Evolutionary conservation across 2,797 vertebrate genomes (phyloP).

Genomic region (Dendrocincla fuliginosa): DNA sequence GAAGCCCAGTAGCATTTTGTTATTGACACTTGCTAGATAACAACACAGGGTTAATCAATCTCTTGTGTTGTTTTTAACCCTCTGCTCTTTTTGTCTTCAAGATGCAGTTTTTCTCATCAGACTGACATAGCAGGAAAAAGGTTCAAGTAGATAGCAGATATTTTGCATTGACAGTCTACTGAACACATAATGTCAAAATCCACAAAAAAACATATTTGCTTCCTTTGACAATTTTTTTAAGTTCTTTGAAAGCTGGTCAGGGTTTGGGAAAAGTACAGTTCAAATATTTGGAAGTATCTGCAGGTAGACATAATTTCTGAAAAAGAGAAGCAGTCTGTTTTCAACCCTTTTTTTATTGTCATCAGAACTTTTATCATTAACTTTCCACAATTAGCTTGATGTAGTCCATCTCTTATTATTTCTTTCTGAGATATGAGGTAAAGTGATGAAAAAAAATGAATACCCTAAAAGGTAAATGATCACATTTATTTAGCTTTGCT

Average conservation of each 20-base stretch:
- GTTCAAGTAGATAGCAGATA: constrained; percentile 32
- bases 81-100: constrained; percentile 81
- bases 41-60: constrained; percentile 87
- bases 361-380: neutral
- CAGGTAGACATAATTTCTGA: neutral
- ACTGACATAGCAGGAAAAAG: constrained; percentile 51
- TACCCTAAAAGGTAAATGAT: neutral
- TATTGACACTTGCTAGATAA: constrained; percentile 93
- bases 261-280: neutral
- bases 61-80: constrained; percentile 72
- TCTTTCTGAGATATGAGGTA: neutral
- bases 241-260: neutral
- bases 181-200: neutral
- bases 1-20: constrained; percentile 83
- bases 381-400: neutral
- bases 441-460: neutral
- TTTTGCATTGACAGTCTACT: neutral
- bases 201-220: neutral
- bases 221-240: neutral
- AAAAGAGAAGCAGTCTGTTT: neutral
- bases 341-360: neutral
- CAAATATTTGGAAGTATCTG: neutral
- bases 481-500: neutral
- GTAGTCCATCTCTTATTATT: neutral
- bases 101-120: constrained; percentile 68